Base-by-base conservation (phyloP, 2,888 invertebrate genomes). In the Drepanosiphum platanoidis region DNA sequence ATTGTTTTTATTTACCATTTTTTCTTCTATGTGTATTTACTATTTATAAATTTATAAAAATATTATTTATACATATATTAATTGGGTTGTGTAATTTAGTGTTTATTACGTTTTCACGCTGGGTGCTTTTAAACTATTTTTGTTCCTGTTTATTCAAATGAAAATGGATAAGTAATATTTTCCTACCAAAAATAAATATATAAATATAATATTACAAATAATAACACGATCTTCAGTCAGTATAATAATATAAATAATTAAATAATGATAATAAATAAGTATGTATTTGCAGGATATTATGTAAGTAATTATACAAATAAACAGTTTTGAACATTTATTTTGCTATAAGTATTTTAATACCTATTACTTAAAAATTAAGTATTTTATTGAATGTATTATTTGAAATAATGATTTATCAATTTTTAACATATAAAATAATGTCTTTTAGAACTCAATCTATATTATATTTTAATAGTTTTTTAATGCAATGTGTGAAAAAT, bases 21-120 rank as follows among this genome's bases (percentile, higher is more conserved):
- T 46, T 11, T 22, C 36, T 46, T 11, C 13, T n/a, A 46, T 27
- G 13, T 68, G 32, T 22, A 34, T 78, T n/a, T n/a, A n/a, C n/a
- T n/a, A n/a, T n/a, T n/a, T n/a, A n/a, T n/a, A n/a, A n/a, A n/a
- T n/a, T n/a, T n/a, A n/a, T n/a, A n/a, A n/a, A n/a, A n/a, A n/a
- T n/a, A n/a, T n/a, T n/a, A n/a, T n/a, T n/a, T n/a, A n/a, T n/a
- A n/a, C n/a, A 61, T 30, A 13, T 27, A 30, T 30, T 79, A 68
- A 52, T 22, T 9, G n/a, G 34, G 32, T 34, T 18, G 27, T 27
- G 52, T 36, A 70, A 52, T 52, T 80, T 18, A 81, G 11, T 9
- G 27, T 52, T 71, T 39, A 36, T 36, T 36, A 52, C 58, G 70
- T 80, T 81, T 81, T 58, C 36, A 36, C 32, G 32, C 9, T 2